These are phyloP conservation scores for Leptatherina wallacei DNA, from an alignment of 2,797 vertebrate genomes.

Conservation along the genomic window DNA sequence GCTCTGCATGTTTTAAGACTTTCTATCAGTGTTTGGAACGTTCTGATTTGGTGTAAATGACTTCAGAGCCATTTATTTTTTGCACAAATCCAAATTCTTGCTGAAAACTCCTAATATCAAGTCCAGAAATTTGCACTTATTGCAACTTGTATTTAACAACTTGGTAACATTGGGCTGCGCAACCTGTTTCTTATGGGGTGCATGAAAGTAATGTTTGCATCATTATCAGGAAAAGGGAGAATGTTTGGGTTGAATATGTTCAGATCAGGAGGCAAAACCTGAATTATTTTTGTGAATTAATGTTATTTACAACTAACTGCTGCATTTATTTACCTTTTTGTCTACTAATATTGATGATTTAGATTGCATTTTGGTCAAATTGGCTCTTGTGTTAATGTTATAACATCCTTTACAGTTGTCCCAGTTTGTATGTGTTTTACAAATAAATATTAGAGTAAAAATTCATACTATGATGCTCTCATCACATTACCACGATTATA, in stretches of 20 bases:
- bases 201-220: too few species aligned
- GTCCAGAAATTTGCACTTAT: too few species aligned
- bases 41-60: not conserved
- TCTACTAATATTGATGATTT: not conserved
- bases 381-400: not conserved
- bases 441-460: slow-evolving; percentile 9
- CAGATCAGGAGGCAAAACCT: not conserved
- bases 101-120: not conserved
- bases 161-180: too few species aligned
- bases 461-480: not conserved
- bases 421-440: not conserved
- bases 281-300: not conserved
- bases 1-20: too few species aligned
- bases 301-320: not conserved
- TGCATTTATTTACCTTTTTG: not conserved
- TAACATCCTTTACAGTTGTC: not conserved
- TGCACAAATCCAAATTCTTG: not conserved
- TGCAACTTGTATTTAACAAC: too few species aligned
- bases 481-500: not conserved
- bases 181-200: too few species aligned
- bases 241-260: too few species aligned
- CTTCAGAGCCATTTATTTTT: not conserved
- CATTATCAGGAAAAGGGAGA: too few species aligned
- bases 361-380: not conserved
- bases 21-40: not conserved